A percentile compares a stretch with the other conserved stretches of the same genome.
Conservation (phyloP, 2,113 vertebrate genomes). For the Geothlypis trichas region DNA sequence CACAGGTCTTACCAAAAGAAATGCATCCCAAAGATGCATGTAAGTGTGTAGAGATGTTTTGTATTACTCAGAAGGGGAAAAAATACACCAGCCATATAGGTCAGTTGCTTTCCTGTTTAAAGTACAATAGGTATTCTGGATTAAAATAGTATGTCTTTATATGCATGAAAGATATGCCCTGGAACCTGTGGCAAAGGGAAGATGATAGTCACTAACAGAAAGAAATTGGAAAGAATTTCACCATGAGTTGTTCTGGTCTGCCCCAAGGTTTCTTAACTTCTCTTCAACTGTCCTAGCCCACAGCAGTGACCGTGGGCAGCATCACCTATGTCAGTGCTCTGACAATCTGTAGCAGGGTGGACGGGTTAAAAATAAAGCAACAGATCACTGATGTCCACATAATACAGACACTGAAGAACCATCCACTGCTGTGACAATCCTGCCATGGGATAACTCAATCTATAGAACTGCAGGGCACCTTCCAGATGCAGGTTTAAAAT, state of each 20-base stretch:
- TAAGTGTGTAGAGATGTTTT: not conserved
- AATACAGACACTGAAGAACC: not conserved
- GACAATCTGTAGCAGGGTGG: not conserved
- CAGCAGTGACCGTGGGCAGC: not conserved
- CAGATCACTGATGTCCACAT: not conserved
- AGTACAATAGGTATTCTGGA: not conserved
- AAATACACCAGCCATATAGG: not conserved
- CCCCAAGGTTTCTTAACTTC: not conserved
- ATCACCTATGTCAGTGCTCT: not conserved
- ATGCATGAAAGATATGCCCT: not conserved
- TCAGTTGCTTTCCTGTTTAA: not conserved
- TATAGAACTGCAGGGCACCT: not conserved
- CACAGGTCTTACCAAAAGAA: not conserved
- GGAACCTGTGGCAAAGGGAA: not conserved
- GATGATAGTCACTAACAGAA: not conserved
- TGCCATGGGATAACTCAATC: not conserved
- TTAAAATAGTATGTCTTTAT: not conserved
- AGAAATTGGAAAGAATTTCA: not conserved
- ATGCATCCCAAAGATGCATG: not conserved
- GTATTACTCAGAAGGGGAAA: not conserved
- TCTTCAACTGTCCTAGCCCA: not conserved
- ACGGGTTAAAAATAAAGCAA: not conserved
- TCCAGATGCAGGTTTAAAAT: not conserved
- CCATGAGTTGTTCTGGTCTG: not conserved
- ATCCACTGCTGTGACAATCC: not conserved